Percentiles rank a stretch among this genome's conserved stretches.
Evolutionary conservation across 1,140 invertebrate genomes (phyloP).

Genomic region (Drosophila tristis): DNA sequence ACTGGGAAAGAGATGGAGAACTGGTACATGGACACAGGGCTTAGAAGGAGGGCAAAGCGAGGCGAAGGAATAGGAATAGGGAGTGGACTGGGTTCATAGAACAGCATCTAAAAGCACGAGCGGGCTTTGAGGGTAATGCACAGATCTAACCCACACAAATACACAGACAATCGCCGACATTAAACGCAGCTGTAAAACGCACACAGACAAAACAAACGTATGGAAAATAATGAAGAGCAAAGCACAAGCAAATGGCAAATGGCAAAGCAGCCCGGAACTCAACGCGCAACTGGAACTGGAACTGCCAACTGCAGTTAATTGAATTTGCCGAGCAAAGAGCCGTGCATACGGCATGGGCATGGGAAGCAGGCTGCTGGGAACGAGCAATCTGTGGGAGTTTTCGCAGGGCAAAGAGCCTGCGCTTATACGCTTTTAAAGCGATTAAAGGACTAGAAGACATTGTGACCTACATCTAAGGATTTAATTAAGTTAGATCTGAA

Average conservation of each 20-base stretch:
- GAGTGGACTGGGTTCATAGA: not conserved
- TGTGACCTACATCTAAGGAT: no score
- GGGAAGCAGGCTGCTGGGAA: not conserved
- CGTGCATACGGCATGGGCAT: not conserved
- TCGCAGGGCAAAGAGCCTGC: no score
- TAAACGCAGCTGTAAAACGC: constrained; percentile 47
- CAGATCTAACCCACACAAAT: constrained; percentile 1
- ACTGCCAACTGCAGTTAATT: constrained; percentile 67
- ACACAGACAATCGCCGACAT: constrained; percentile 26
- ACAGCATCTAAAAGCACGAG: constrained; percentile 33
- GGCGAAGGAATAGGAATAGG: no score
- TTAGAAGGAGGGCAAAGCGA: not conserved
- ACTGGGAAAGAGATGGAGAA: constrained; percentile 11
- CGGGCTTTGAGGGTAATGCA: constrained; percentile 36
- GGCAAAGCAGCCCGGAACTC: constrained; percentile 22
- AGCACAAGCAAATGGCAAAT: constrained; percentile 37
- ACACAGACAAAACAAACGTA: constrained; percentile 19
- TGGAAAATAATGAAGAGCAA: constrained; percentile 58
- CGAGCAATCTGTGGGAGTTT: no score
- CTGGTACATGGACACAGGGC: not conserved
- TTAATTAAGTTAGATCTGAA: no score
- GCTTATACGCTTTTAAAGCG: no score
- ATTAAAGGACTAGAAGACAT: no score
- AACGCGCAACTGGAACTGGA: constrained; percentile 27
- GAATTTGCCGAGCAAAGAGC: constrained; percentile 45